A percentile compares a stretch with the other conserved stretches of the same genome.
Evolutionary conservation across 1,140 invertebrate species (phyloP).

Genomic region (Zaprionus nigranus): DNA sequence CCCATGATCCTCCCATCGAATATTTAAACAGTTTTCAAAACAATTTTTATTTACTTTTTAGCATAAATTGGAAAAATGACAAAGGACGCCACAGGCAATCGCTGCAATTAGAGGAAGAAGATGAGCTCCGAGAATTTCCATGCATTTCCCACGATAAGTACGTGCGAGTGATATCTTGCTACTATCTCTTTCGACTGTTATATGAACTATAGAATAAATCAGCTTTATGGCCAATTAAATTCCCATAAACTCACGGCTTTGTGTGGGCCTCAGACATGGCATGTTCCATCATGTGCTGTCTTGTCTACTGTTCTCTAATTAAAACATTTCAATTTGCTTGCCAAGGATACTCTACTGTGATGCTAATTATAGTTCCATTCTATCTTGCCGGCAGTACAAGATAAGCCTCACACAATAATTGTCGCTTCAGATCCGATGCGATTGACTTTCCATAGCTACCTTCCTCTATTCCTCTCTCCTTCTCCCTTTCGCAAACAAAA

Average conservation of each 20-base stretch:
- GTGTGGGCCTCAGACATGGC: slow-evolving; percentile 8
- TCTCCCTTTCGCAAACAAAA: slow-evolving; percentile 25
- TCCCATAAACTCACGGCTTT: slow-evolving; percentile 39
- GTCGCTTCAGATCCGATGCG: slow-evolving; percentile 47
- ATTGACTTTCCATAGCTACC: slow-evolving; percentile 27
- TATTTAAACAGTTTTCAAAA: slow-evolving; percentile 47
- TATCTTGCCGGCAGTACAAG: slow-evolving; percentile 9
- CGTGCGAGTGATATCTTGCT: neutral
- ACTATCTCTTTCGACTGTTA: neutral
- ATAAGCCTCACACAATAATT: slow-evolving; percentile 57
- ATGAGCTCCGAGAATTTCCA: slow-evolving; percentile 38
- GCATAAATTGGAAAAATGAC: slow-evolving; percentile 37
- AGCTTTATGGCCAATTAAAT: slow-evolving; percentile 52
- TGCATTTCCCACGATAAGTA: slow-evolving; percentile 62
- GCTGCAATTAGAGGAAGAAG: slow-evolving; percentile 64
- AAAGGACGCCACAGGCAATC: slow-evolving; percentile 31
- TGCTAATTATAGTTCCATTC: slow-evolving; percentile 47
- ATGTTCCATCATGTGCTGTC: neutral
- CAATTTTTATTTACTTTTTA: slow-evolving; percentile 48
- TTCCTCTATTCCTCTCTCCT: neutral
- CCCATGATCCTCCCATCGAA: neutral
- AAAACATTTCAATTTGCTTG: slow-evolving; percentile 47
- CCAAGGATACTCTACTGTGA: slow-evolving; percentile 38
- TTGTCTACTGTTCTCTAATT: slow-evolving; percentile 26
- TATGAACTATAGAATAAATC: neutral